phyloP scores from a whole-genome alignment of 2,888 invertebrate species.

The Rosalia funebris region DNA sequence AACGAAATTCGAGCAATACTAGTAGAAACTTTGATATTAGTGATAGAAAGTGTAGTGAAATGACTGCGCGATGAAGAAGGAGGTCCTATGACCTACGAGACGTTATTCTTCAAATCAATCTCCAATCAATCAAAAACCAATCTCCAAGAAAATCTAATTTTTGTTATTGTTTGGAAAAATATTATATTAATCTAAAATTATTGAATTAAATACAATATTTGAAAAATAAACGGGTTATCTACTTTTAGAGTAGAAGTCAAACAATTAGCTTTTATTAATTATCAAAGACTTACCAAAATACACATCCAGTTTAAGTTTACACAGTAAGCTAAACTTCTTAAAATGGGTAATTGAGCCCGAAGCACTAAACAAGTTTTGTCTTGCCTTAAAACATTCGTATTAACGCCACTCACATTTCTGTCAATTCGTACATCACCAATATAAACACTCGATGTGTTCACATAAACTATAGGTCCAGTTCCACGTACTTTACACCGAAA shows the following conservation, averaged over 20 bases:
- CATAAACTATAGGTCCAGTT: constrained; percentile 68
- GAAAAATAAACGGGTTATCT: not conserved
- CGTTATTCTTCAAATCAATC: too few species aligned
- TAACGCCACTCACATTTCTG: constrained; percentile 47
- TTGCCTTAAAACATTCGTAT: constrained; percentile 54
- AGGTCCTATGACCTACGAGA: too few species aligned
- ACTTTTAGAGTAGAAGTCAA: not conserved
- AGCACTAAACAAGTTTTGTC: constrained; percentile 64
- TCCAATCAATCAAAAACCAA: too few species aligned
- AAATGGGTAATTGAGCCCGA: constrained; percentile 70
- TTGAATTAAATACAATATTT: not conserved
- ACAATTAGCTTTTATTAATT: not conserved
- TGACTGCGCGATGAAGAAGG: too few species aligned
- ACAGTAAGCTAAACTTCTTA: constrained; percentile 87
- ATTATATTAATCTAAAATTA: too few species aligned
- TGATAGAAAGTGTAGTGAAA: too few species aligned
- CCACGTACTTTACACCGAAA: constrained; percentile 68
- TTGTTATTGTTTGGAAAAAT: too few species aligned
- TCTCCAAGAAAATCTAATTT: too few species aligned
- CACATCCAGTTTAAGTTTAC: constrained; percentile 93
- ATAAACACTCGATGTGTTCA: constrained; percentile 69
- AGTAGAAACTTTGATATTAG: too few species aligned
- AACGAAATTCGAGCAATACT: too few species aligned
- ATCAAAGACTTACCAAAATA: constrained; percentile 78
- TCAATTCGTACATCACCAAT: constrained; percentile 73